Base-by-base conservation (phyloP, 2,888 invertebrate genomes). In the Himalopsyche anomala region DNA sequence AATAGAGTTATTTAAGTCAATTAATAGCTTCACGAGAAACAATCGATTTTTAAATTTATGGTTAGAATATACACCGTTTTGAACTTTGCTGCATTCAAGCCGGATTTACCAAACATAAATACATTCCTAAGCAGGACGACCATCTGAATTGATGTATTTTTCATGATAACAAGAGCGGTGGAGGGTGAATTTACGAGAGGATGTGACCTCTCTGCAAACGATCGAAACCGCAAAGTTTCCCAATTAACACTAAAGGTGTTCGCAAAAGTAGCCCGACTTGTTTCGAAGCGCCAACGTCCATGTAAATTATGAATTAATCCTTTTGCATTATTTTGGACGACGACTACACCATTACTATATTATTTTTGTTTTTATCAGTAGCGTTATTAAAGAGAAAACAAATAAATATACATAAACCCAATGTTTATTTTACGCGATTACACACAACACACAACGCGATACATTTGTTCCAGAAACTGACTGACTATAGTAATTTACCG, bases 241-340 rank as follows among this genome's bases (percentile, higher is more conserved):
- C 85, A 88, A 88, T 88, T 88, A 88, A 86, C 88, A 88, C 87
- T 84, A 80, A 69, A 88, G 85, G 88, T 88, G 88, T 87, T 88
- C 74, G 87, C 84, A 40, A 62, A 83, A 86, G 82, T 83, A 55
- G 86, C 84, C 86, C 56, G 80, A 81, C 84, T 83, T 69, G 86
- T 28, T 86, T 80, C 56, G 80, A 80, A 74, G 80, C 74, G 15
- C 80, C 55, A n/a, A 83, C 81, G 81, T 79, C 86, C 84, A 51
- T 81, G 84, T 87, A 86, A 86, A 87, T 87, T 87, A 85, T 87
- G 85, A 86, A 86, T 87, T 87, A 87, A 86, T 87, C 86, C 86
- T 62, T 79, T 83, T 81, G 86, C 86, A 83, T 83, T 87, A 87
- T 87, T 87, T 84, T 54, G 83, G 81, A 38, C 17, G 19, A 69